Base-by-base conservation (phyloP, 2,888 invertebrate genomes). In the Homarus gammarus region DNA sequence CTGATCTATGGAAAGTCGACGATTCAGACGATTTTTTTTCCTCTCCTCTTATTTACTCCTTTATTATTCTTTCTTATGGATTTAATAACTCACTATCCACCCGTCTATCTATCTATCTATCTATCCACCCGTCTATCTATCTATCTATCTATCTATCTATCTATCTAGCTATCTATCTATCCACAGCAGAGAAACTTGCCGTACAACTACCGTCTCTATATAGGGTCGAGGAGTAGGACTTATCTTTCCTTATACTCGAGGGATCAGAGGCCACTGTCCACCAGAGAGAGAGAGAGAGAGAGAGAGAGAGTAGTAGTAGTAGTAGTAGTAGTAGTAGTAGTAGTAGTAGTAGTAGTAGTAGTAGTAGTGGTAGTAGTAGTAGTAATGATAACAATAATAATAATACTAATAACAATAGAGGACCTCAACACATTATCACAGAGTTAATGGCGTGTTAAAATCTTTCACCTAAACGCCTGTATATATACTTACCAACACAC, bases 281-380 rank as follows among this genome's bases (percentile, higher is more conserved):
- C 18, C 10, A 73, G 36, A 31, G 73, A 73, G 73, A 73, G 82
- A 82, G 82, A 82, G 82, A 61, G 78, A 73, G 73, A 73, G 73
- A 73, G 73, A 73, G 73, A 73, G 36, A 73, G 73, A 73, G n/a
- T n/a, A n/a, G n/a, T n/a, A n/a, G n/a, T n/a, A n/a, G n/a, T n/a
- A n/a, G n/a, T n/a, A n/a, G n/a, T n/a, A n/a, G n/a, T n/a, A n/a
- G n/a, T n/a, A n/a, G n/a, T n/a, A n/a, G n/a, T n/a, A n/a, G n/a
- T n/a, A n/a, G n/a, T n/a, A n/a, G n/a, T n/a, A n/a, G n/a, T n/a
- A n/a, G n/a, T n/a, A n/a, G n/a, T n/a, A n/a, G n/a, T n/a, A n/a
- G n/a, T n/a, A n/a, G n/a, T n/a, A n/a, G n/a, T n/a, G 68, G 83
- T 33, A 31, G n/a, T n/a, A n/a, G n/a, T n/a, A n/a, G n/a, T n/a